Percentiles rank a stretch among this genome's conserved stretches.
These are phyloP conservation scores for Nipponacmea schrenckii DNA, from an alignment of 2,888 invertebrate genomes.

Conservation along the genomic window DNA sequence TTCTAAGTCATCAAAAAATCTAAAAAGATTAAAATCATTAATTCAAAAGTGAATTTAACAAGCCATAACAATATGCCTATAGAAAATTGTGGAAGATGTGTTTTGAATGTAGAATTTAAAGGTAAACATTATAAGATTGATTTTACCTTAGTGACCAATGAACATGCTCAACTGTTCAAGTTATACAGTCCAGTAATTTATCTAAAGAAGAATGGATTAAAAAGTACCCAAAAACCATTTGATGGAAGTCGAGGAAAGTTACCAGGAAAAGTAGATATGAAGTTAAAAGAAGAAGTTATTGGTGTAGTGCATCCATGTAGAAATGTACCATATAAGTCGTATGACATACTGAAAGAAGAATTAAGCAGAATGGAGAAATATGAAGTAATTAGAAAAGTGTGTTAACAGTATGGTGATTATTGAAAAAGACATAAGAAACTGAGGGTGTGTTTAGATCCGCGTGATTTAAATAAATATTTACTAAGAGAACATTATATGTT, in stretches of 20 bases:
- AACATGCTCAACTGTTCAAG: neutral
- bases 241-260: neutral
- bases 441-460: neutral
- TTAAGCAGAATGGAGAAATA: neutral
- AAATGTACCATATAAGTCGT: neutral
- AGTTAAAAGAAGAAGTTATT: neutral
- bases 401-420: neutral
- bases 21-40: neutral
- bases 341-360: slow-evolving; percentile 1
- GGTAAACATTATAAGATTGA: neutral
- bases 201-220: neutral
- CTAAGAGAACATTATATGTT: neutral
- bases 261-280: neutral
- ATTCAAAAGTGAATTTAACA: neutral
- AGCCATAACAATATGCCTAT: neutral
- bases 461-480: neutral
- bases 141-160: neutral
- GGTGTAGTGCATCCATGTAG: neutral
- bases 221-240: neutral
- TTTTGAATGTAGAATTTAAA: neutral
- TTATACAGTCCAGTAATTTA: neutral
- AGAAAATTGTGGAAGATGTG: neutral
- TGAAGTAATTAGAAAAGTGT: neutral
- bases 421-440: neutral
- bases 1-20: neutral